phyloP scores from a whole-genome alignment of 2,113 vertebrate genomes.

The Sitta europaea region DNA sequence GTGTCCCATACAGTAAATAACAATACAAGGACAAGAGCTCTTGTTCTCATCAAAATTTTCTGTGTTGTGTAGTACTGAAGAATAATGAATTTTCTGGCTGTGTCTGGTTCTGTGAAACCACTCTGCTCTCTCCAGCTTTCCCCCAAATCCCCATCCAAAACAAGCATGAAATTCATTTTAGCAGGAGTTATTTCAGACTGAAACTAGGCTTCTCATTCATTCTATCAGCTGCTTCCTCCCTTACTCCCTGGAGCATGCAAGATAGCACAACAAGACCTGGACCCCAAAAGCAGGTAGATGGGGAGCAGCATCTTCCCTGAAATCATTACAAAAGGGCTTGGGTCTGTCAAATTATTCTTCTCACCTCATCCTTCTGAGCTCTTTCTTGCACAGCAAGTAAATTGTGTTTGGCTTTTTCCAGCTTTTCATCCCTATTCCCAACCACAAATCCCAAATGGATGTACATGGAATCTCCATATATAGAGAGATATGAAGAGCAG shows the following conservation, averaged over 20 bases:
- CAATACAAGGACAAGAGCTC: neutral
- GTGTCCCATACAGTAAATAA: neutral
- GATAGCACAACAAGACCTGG: neutral
- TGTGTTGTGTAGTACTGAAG: neutral
- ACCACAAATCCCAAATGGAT: neutral
- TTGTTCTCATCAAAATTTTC: neutral
- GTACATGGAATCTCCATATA: neutral
- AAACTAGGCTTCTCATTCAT: neutral
- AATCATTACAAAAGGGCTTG: rapidly evolving
- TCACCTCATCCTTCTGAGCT: neutral
- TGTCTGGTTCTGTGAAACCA: neutral
- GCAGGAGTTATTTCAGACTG: neutral
- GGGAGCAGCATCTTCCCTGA: neutral
- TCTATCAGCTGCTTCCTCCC: neutral
- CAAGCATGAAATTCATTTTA: neutral
- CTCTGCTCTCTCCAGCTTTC: neutral
- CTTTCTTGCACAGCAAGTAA: neutral
- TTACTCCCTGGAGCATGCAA: neutral
- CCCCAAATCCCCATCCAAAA: neutral
- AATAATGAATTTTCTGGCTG: neutral
- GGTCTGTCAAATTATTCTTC: neutral
- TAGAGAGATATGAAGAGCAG: neutral
- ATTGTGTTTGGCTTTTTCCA: neutral
- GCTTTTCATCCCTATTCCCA: neutral
- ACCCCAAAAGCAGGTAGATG: neutral